Percentiles rank a stretch among this genome's conserved stretches.
phyloP scores from a whole-genome alignment of 2,888 invertebrate species.

The Agapostemon virescens region DNA sequence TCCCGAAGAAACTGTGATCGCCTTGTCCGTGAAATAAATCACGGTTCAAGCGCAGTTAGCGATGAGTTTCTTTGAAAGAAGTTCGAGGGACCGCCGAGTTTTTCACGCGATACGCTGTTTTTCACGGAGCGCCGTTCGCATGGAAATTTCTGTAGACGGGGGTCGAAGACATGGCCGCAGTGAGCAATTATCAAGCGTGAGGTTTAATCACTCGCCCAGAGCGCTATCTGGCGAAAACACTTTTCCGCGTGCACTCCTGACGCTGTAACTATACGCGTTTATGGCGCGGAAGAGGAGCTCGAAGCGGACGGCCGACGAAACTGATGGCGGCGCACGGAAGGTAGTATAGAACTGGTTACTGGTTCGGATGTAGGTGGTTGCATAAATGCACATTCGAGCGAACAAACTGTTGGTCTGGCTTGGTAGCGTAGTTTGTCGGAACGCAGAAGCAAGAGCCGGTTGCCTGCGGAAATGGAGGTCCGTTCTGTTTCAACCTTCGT shows the following conservation, averaged over 20 bases:
- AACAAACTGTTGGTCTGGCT: slow-evolving; percentile 57
- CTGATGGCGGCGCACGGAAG: slow-evolving; percentile 57
- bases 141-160: background rate
- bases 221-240: slow-evolving; percentile 25
- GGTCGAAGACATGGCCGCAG: background rate
- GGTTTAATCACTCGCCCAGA: slow-evolving; percentile 2
- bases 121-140: background rate
- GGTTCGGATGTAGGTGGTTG: slow-evolving; percentile 37
- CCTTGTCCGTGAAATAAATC: no score
- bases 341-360: slow-evolving; percentile 35
- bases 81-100: no score
- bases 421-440: slow-evolving; percentile 62
- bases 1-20: no score
- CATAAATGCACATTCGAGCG: slow-evolving; percentile 67
- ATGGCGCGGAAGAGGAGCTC: slow-evolving; percentile 57
- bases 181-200: background rate
- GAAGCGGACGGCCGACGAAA: slow-evolving; percentile 60
- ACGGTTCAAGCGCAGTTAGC: no score
- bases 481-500: slow-evolving; percentile 54
- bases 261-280: slow-evolving; percentile 41
- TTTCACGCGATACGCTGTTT: background rate
- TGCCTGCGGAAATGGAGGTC: slow-evolving; percentile 62
- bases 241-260: slow-evolving; percentile 37
- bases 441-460: slow-evolving; percentile 58
- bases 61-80: no score